Percentiles rank a stretch among this genome's conserved stretches.
These are phyloP conservation scores for Sialis lutaria DNA, from an alignment of 2,888 invertebrate species.

Conservation along the genomic window DNA sequence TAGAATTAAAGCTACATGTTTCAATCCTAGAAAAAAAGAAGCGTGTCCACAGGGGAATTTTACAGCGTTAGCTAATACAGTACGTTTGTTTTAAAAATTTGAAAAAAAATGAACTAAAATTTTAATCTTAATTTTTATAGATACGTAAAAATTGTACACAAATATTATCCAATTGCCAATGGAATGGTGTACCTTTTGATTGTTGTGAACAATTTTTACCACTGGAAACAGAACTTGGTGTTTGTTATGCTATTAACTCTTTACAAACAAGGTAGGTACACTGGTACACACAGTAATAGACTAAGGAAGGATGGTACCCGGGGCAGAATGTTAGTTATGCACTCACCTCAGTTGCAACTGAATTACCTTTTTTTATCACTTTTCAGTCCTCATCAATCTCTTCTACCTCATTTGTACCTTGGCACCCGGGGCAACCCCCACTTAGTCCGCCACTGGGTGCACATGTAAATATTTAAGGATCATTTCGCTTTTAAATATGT, in stretches of 20 bases:
- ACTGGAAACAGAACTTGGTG: conserved; percentile 48
- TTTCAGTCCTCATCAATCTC: too few relatives aligned
- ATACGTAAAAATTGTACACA: conserved; percentile 38
- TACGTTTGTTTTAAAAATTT: conserved; percentile 7
- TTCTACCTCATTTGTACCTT: too few relatives aligned
- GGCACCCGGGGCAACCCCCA: too few relatives aligned
- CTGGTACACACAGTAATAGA: background rate
- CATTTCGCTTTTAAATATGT: too few relatives aligned
- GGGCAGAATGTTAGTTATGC: too few relatives aligned
- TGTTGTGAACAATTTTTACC: conserved; percentile 47
- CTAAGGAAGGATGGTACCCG: too few relatives aligned
- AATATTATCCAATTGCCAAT: conserved; percentile 36
- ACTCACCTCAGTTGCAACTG: too few relatives aligned
- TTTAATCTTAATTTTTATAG: conserved; percentile 16
- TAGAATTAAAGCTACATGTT: background rate
- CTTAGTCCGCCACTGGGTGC: too few relatives aligned
- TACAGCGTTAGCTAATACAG: conserved; percentile 14
- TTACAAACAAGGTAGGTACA: conserved; percentile 34
- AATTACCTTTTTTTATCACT: too few relatives aligned
- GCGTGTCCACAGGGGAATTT: background rate
- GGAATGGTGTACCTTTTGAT: conserved; percentile 40
- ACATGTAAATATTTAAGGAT: too few relatives aligned
- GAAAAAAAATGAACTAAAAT: too few relatives aligned
- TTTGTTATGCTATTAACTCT: conserved; percentile 47
- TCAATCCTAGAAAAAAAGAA: background rate